Base-by-base conservation (phyloP, 35 echinoderm and acorn worm genomes). In the Holothuria glaberrima region DNA sequence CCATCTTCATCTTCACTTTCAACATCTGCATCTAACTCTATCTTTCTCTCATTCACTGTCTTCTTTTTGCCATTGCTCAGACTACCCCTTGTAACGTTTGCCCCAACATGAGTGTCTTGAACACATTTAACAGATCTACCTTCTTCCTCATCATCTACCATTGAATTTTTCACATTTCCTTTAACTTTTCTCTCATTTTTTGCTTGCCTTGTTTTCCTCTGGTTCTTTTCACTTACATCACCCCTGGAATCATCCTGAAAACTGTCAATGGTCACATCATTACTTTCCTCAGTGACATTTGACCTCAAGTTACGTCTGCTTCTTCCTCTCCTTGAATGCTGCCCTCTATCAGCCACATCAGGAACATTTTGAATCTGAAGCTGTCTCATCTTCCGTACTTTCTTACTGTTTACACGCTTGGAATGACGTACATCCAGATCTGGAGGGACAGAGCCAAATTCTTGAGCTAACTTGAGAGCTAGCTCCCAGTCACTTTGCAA, bases 401-500 rank as follows among this genome's bases (percentile, higher is more conserved):
- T 63, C 48, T 58, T 32, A 84, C 61, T 56, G 25, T 84, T 84
- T 31, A 24, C 32, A 5, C 13, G n/a, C 5, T 17, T 48, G n/a
- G 59, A 84, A 29, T 26, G 31, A 29, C 22, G 7, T 3, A 61
- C 56, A n/a, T 84, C 57, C 1, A 84, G 19, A 63, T 84, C 36
- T 34, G 80, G 22, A 20, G 80, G 80, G 29, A 84, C 90, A 5
- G 94, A 92, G 13, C 86, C 94, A 90, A 92, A 90, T 72, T 95
- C 76, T 27, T 71, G 61, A 32, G 94, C 94, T 14, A 95, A 41
- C 52, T 95, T 91, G 12, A 95, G 58, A 44, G 94, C 94, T 22
- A 95, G 17, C 60, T 95, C 86, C 94, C 94, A 95, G 78, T 95
- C 94, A 89, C 94, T 95, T 78, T 95, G 80, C 4, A 78, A 25